Percentiles rank a stretch among this genome's conserved stretches.
Conservation (phyloP, 2,888 invertebrate genomes). For the Andrena camellia region DNA sequence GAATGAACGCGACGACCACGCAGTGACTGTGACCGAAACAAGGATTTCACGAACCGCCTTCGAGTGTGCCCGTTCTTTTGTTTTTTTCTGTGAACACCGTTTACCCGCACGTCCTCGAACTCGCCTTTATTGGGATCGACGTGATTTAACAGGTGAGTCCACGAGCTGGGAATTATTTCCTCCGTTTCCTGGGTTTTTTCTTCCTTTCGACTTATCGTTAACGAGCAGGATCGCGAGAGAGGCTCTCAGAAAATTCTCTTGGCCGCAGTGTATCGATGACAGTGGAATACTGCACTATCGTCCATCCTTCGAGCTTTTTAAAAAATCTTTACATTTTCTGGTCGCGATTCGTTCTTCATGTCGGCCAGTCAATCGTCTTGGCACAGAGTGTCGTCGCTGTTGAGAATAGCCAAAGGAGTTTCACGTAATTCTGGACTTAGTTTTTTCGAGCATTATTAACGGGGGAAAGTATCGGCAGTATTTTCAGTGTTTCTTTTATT, state of each 20-base stretch:
- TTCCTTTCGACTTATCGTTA: neutral
- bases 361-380: neutral
- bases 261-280: neutral
- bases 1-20: conserved; percentile 35
- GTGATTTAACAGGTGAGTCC: conserved; percentile 71
- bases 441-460: neutral
- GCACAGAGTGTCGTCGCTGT: neutral
- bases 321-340: neutral
- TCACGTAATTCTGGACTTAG: neutral
- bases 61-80: conserved; percentile 57
- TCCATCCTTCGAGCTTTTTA: neutral
- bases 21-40: conserved; percentile 66
- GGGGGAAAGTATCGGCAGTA: neutral
- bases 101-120: conserved; percentile 69
- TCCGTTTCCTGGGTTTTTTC: neutral
- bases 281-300: neutral
- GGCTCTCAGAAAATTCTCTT: neutral
- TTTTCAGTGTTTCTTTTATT: neutral
- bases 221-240: neutral
- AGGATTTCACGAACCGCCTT: conserved; percentile 57
- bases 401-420: neutral
- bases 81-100: conserved; percentile 70
- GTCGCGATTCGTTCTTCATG: neutral
- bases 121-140: conserved; percentile 67
- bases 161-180: conserved; percentile 9